Percentiles rank a stretch among this genome's conserved stretches.
Evolutionary conservation across 2,113 vertebrate genomes (phyloP).

Genomic region (Candoia aspera): DNA sequence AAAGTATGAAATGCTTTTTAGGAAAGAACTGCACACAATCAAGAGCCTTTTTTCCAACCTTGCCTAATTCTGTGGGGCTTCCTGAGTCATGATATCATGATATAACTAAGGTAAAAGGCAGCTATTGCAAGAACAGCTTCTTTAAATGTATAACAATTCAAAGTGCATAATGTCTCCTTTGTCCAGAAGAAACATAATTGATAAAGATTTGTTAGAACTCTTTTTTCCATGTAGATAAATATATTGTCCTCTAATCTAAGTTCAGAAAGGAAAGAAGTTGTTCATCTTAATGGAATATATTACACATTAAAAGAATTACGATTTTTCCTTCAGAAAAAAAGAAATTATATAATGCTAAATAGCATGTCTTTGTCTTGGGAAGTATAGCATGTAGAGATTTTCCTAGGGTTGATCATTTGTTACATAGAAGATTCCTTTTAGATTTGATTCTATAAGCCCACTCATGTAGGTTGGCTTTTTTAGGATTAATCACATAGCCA

Average conservation of each 20-base stretch:
- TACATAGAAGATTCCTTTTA: not conserved
- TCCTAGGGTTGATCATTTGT: not conserved
- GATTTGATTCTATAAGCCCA: not conserved
- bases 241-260: not conserved
- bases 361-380: not conserved
- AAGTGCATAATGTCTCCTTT: not conserved
- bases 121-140: slow-evolving; percentile 1
- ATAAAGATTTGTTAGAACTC: slow-evolving; percentile 4
- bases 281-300: not conserved
- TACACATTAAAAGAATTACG: not conserved
- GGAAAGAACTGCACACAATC: not conserved
- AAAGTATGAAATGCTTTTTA: not conserved
- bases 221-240: not conserved
- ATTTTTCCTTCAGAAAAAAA: not conserved
- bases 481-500: not conserved
- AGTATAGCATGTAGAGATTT: not conserved
- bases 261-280: not conserved
- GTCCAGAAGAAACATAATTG: not conserved
- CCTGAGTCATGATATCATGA: not conserved
- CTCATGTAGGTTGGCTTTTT: not conserved
- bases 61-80: not conserved
- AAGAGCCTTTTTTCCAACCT: not conserved
- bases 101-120: slow-evolving; percentile 23
- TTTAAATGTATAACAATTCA: not conserved
- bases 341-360: not conserved